A percentile compares a stretch with the other conserved stretches of the same genome.
These are phyloP conservation scores for Dysidea cf. avara DNA, from an alignment of 37 sponge, comb jelly and placozoan species.

Conservation along the genomic window DNA sequence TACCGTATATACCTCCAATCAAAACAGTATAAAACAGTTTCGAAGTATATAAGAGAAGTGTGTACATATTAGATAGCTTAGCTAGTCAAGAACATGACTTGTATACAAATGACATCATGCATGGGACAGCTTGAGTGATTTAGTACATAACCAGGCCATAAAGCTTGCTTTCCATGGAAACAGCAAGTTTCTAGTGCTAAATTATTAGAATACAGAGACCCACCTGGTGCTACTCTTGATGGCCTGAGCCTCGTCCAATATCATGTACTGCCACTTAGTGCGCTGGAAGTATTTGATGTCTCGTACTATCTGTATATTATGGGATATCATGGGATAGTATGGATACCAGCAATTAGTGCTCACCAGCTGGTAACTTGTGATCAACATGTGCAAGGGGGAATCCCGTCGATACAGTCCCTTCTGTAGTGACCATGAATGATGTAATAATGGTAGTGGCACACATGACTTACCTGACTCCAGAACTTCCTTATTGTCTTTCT, in stretches of 20 bases:
- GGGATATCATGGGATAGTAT: slow-evolving; percentile 1
- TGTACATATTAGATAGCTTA: no score
- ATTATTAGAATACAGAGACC: not conserved
- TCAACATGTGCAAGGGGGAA: slow-evolving; percentile 90
- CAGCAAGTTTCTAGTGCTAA: no score
- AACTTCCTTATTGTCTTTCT: slow-evolving; percentile 86
- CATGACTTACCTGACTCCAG: slow-evolving; percentile 75
- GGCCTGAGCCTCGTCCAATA: slow-evolving; percentile 96
- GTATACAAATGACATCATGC: no score
- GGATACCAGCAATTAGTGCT: no score
- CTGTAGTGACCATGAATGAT: slow-evolving; percentile 15
- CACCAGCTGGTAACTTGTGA: slow-evolving; percentile 94
- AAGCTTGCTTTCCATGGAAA: no score
- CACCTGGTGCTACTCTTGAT: slow-evolving; percentile 90
- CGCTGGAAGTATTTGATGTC: slow-evolving; percentile 90
- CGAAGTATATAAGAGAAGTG: no score
- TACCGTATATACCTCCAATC: no score
- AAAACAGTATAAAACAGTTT: no score
- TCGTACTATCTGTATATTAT: slow-evolving; percentile 60
- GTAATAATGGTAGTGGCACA: no score
- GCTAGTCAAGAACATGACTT: no score
- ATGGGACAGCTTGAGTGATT: no score
- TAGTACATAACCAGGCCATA: no score
- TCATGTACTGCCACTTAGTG: slow-evolving; percentile 97
- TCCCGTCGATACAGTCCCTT: slow-evolving; percentile 66